A percentile compares a stretch with the other conserved stretches of the same genome.
Evolutionary conservation across 2,888 invertebrate genomes (phyloP).

Genomic region (Parnassius mnemosyne): DNA sequence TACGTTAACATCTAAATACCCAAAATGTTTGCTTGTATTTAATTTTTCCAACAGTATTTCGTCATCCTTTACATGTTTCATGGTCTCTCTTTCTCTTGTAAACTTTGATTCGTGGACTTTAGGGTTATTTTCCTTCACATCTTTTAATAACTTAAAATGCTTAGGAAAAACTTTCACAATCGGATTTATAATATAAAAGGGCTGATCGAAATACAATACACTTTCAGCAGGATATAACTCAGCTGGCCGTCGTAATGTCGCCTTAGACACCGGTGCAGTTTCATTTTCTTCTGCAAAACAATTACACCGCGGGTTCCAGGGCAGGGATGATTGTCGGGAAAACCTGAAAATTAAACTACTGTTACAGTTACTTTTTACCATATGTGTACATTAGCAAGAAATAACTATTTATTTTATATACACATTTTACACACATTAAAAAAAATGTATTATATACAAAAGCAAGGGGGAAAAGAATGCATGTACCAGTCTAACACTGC

Average conservation of each 20-base stretch:
- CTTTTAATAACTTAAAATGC: background rate
- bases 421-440: too few species aligned
- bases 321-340: background rate
- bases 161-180: background rate
- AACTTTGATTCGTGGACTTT: background rate
- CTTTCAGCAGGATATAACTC: constrained; percentile 2
- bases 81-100: background rate
- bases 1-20: background rate
- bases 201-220: constrained; percentile 7
- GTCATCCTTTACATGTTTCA: background rate
- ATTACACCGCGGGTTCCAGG: constrained; percentile 2
- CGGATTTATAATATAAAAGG: constrained; percentile 10
- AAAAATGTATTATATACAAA: too few species aligned
- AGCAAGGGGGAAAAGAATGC: too few species aligned
- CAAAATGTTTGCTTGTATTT: background rate
- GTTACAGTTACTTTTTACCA: too few species aligned
- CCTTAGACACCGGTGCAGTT: background rate
- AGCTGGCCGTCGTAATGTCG: constrained; percentile 1
- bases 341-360: constrained; percentile 1
- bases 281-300: background rate
- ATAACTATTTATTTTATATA: too few species aligned
- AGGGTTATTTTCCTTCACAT: background rate
- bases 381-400: too few species aligned
- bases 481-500: too few species aligned
- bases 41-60: background rate